Conservation (phyloP, 92 coral and sea anemone species). For the Desmophyllum pertusum region DNA sequence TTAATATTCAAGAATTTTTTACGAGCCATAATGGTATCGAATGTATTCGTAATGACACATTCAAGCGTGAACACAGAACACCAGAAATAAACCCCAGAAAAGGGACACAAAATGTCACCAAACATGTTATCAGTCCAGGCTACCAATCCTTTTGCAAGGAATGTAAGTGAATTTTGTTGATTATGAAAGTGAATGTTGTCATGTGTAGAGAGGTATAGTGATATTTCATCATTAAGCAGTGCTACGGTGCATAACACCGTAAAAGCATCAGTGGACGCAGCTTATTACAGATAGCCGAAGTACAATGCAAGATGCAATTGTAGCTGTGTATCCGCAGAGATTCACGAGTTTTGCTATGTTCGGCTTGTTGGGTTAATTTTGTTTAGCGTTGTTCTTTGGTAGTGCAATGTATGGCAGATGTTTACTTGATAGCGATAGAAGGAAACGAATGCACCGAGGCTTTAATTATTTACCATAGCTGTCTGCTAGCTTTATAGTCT, state of each 20-base stretch:
- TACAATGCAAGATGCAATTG: too few relatives aligned
- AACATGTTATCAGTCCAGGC: too few relatives aligned
- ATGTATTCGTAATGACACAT: too few relatives aligned
- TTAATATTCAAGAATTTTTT: too few relatives aligned
- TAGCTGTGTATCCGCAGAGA: neutral
- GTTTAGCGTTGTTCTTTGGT: neutral
- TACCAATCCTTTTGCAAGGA: too few relatives aligned
- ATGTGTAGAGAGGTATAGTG: neutral
- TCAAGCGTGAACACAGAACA: too few relatives aligned
- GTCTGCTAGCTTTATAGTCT: neutral
- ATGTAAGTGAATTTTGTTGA: too few relatives aligned
- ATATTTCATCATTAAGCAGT: neutral
- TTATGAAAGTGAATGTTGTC: neutral
- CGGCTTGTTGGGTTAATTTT: neutral
- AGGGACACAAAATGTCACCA: too few relatives aligned
- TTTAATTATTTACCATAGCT: neutral
- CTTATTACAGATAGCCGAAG: neutral
- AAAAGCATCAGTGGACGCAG: neutral
- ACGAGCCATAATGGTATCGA: too few relatives aligned
- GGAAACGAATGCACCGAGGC: neutral
- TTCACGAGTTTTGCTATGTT: neutral
- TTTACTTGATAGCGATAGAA: neutral
- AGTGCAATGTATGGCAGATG: neutral
- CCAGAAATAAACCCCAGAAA: too few relatives aligned
- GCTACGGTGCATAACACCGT: neutral